Evolutionary conservation across 2,113 vertebrate genomes (phyloP).

Genomic region (Rhizomys pruinosus): DNA sequence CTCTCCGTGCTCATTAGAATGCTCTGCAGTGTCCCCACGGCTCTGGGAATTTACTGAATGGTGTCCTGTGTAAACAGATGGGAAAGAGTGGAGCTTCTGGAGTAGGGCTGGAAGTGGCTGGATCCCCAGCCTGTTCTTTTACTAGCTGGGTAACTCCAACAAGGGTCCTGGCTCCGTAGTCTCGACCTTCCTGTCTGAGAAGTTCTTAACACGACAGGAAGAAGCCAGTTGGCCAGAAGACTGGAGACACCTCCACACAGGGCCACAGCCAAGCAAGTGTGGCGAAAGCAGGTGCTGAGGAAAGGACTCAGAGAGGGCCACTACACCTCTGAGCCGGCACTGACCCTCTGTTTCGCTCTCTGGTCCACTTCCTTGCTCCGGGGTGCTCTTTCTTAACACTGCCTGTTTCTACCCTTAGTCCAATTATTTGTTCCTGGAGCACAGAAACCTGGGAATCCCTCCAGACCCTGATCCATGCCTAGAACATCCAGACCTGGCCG

Average conservation of each 20-base stretch:
- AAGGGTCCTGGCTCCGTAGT: not conserved
- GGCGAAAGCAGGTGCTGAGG: not conserved
- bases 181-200: not conserved
- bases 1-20: not conserved
- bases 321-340: too few species aligned
- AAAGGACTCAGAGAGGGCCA: not conserved
- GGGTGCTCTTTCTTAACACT: not conserved
- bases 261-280: too few species aligned
- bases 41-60: not conserved
- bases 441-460: not conserved
- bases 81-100: not conserved
- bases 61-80: not conserved
- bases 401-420: not conserved
- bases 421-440: too few species aligned
- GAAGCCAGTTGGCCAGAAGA: not conserved
- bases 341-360: not conserved
- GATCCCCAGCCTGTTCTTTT: not conserved
- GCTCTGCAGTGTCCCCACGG: not conserved
- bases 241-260: not conserved
- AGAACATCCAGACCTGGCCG: not conserved
- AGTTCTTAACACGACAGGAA: not conserved
- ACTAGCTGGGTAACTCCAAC: not conserved
- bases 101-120: not conserved
- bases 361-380: not conserved
- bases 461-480: not conserved